A percentile compares a stretch with the other conserved stretches of the same genome.
phyloP scores from a whole-genome alignment of 1,140 invertebrate genomes.

The Neotoxoptera formosana region DNA sequence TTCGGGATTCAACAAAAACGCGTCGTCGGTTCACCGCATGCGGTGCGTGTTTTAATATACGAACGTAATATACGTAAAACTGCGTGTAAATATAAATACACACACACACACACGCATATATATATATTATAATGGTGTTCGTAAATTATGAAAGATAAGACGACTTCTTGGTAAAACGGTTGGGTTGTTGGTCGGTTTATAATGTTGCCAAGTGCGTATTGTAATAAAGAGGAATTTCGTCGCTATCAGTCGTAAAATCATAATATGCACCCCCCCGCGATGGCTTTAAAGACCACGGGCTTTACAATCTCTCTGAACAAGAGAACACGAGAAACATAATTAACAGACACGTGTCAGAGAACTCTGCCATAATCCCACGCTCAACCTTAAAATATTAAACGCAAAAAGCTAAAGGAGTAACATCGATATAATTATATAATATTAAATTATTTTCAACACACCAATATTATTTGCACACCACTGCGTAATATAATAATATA shows the following conservation, averaged over 20 bases:
- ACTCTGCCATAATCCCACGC: background rate
- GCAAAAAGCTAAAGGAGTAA: background rate
- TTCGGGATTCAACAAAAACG: constrained; percentile 14
- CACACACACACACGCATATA: background rate
- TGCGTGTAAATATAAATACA: constrained; percentile 6
- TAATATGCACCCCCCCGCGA: background rate
- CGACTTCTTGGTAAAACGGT: constrained; percentile 43
- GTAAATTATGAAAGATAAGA: constrained; percentile 44
- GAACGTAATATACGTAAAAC: constrained; percentile 25
- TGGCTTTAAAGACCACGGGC: background rate
- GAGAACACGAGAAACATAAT: background rate
- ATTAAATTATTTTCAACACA: background rate
- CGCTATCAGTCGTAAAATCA: constrained; percentile 35
- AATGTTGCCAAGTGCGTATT: background rate
- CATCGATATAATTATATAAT: background rate
- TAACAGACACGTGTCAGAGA: background rate
- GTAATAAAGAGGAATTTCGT: background rate
- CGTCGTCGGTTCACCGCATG: constrained; percentile 37
- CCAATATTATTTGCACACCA: background rate
- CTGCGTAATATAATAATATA: background rate
- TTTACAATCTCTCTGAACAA: background rate
- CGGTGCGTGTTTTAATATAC: background rate
- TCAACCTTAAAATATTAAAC: background rate
- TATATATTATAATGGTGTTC: constrained; percentile 4
- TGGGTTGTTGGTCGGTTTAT: background rate